Evolutionary conservation across 2,797 vertebrate species (phyloP), one percentile per base, ranked within the genome.

Genomic region (Pantherophis alleghaniensis): DNA sequence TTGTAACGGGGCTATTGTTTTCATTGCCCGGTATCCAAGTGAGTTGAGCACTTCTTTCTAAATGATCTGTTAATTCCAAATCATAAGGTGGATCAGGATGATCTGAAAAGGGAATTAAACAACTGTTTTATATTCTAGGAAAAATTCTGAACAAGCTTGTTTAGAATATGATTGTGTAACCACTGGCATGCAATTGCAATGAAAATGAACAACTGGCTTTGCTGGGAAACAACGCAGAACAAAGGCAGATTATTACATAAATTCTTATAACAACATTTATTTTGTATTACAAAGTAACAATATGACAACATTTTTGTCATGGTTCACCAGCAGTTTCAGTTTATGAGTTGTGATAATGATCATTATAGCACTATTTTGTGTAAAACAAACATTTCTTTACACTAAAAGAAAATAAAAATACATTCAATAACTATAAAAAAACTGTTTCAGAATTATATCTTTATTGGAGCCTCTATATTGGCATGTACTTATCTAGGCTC

Each of bases 21-120:
- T 99, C 99, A 28, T 99, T 98, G 93, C 99, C 99, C 28, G 99
- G 99, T 63, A 97, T 98, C 99, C 99, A 99, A 0, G 99, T 99
- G 89, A 99, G 98, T 91, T 98, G 98, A 93, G 99, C 94, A 20
- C 98, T 99, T 96, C 98, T 98, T 96, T 98, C 98, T 59, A 97
- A 98, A 89, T 97, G 98, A 97, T 98, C 98, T 1, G 99, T 99
- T 96, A 99, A 94, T 97, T 99, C 99, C 94, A 99, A 98, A 97
- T 99, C 99, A 95, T 98, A 98, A 1, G 99, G 99, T 87, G 99
- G 97, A 95, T 99, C 98, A 5, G 99, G 99, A 92, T 97, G 97
- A 97, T 99, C 99, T 99, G 97, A 94, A 94, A 94, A 97, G 95
- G 93, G 89, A 96, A 98, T 96, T 53, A 74, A 92, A 97, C 13